Percentiles rank a stretch among this genome's conserved stretches.
phyloP scores from a whole-genome alignment of 2,113 vertebrate species.

The Chinchilla lanigera region DNA sequence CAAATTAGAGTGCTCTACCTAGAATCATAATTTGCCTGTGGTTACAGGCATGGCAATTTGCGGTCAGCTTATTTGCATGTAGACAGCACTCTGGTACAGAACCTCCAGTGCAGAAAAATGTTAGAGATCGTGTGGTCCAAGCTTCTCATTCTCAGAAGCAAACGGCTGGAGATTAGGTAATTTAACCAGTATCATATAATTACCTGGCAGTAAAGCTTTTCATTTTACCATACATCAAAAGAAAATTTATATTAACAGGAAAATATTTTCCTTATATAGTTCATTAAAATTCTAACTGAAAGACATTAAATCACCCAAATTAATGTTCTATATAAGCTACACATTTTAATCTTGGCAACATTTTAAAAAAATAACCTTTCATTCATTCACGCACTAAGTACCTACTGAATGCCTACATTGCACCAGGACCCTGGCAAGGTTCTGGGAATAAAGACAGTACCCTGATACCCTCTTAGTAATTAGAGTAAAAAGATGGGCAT shows the following conservation, averaged over 20 bases:
- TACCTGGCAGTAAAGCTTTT: not conserved
- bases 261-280: conserved; percentile 2
- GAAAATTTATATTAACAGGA: not conserved
- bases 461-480: not conserved
- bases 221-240: not conserved
- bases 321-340: not conserved
- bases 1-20: conserved; percentile 31
- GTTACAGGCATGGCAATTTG: conserved; percentile 60
- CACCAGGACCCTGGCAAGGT: not conserved
- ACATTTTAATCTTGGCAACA: not conserved
- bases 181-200: not conserved
- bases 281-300: conserved; percentile 26
- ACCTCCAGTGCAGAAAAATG: not conserved
- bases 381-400: not conserved
- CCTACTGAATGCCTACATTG: not conserved
- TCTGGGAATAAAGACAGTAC: conserved; percentile 6
- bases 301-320: conserved; percentile 9
- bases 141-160: conserved; percentile 42
- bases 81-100: conserved; percentile 11
- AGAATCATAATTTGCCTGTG: conserved; percentile 74
- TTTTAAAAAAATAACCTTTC: conserved; percentile 19
- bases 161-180: not conserved
- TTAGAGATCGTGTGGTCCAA: not conserved
- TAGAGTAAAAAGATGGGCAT: not conserved
- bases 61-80: conserved; percentile 66